Percentiles rank a stretch among this genome's conserved stretches.
These are phyloP conservation scores for Ia io DNA, from an alignment of 2,113 vertebrate species.

Conservation along the genomic window DNA sequence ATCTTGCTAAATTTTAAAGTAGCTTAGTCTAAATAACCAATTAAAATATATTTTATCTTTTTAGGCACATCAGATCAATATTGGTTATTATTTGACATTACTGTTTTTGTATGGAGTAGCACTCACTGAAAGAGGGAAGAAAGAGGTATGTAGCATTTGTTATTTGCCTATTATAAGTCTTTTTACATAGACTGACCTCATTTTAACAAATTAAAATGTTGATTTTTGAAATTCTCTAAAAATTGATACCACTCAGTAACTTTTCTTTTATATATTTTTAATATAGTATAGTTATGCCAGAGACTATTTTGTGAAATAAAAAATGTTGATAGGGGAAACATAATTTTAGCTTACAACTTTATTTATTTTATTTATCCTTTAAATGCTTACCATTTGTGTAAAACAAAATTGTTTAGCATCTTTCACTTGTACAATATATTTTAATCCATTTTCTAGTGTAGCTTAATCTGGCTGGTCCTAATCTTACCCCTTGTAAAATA, in stretches of 20 bases:
- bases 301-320: slow-evolving; percentile 6
- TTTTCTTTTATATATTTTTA: slow-evolving; percentile 13
- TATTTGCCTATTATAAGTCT: slow-evolving; percentile 19
- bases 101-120: slow-evolving; percentile 74
- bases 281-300: neutral
- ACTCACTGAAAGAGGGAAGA: slow-evolving; percentile 74
- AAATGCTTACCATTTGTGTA: neutral
- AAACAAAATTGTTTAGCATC: neutral
- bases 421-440: neutral
- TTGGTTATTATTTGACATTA: slow-evolving; percentile 73
- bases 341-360: neutral
- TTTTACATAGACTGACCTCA: neutral
- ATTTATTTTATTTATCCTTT: slow-evolving; percentile 17
- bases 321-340: neutral
- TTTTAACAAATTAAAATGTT: slow-evolving; percentile 33
- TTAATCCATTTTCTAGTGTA: slow-evolving; percentile 5
- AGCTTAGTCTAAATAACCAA: neutral
- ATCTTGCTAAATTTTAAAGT: neutral
- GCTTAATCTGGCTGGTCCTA: neutral
- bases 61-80: slow-evolving; percentile 73
- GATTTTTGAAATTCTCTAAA: slow-evolving; percentile 21
- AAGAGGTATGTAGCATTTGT: slow-evolving; percentile 62
- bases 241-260: neutral
- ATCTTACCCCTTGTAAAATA: slow-evolving; percentile 29
- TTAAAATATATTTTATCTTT: slow-evolving; percentile 47